Base-by-base conservation (phyloP, 2,888 invertebrate species). In the Lutraria lutraria region DNA sequence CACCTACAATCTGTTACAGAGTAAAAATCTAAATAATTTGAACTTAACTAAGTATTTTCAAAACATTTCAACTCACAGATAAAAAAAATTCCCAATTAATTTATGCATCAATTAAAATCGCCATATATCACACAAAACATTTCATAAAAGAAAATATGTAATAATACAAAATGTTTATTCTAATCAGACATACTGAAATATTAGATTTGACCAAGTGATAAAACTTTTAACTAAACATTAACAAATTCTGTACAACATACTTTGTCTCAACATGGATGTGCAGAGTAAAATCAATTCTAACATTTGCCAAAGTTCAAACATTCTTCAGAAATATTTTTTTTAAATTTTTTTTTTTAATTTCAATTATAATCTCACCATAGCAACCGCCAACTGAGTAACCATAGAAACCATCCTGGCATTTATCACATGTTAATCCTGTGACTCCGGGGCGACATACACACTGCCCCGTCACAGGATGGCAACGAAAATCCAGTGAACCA, bases 391-490 rank as follows among this genome's bases (percentile, higher is more conserved):
- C 83, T 25, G 95, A 94, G 91, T 95, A 95, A 31, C 95, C 94
- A 91, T 95, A 96, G 94, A 93, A 95, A 29, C 98, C 98, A 95
- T 98, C 95, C 82, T 95, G 97, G 96, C 99, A 99, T 92, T 97
- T 97, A 88, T 98, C 98, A 96, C 99, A 99, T 94, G 98, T 98
- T 60, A 97, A 97, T 0, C 99, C 99, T 0, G 97, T 97, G 0
- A 99, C 98, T 52, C 97, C 97, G 60, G 95, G 94, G 87, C 96
- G 96, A 96, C 99, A 99, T 91, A 97, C 97, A 96, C 99, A 99
- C 94, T 98, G 98, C 0, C 99, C 98, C 13, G 97, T 98, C 91
- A 97, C 97, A 90, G 97, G 97, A 95, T 98, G 97, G 94, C 97
- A 97, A 12, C 94, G 91, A 53, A 92, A 93, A 82, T 93, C 94